Evolutionary conservation across 1,140 invertebrate species (phyloP), one percentile per base, ranked within the genome.

Genomic region (Achroia grisella): DNA sequence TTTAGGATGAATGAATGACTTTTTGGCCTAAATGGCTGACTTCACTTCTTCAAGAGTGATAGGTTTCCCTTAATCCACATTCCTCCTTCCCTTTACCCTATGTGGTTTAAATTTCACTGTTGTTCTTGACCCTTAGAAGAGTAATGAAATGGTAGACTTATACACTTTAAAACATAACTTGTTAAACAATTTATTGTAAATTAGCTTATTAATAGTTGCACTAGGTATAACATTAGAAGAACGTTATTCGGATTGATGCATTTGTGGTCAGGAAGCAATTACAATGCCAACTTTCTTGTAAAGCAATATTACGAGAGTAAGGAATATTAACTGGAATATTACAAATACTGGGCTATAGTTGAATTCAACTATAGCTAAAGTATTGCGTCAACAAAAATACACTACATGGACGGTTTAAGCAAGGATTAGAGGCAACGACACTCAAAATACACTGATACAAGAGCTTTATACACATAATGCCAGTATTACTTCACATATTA

Each of bases 1-100:
- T 65, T 69, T 71, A 73, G 61, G 44, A 58, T 46, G 60, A 52
- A 54, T 15, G 35, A 65, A 54, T 77, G 71, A 80, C 72, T 78
- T 83, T 80, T 80, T 76, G 72, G 72, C 78, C 75, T 62, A 23
- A 23, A 23, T 52, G 56, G 57, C 62, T 60, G 71, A 62, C 64
- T 53, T 52, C 44, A 47, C 35, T 14, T 56, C 34, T 39, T 50
- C 27, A 15, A 37, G 50, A 45, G 48, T 52, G 54, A 57, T 52
- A 57, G 37, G 14, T 40, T 51, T 46, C 23, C 36, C 42, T 46
- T 56, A 40, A 52, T 44, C 39, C 49, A 46, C 27, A 49, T 57
- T 57, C 48, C 54, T 57, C 37, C 0, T 23, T 23, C 14, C 39
- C 53, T 44, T 31, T 9, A 14, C 35, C 39, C 37, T 53, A 48